phyloP scores from a whole-genome alignment of 2,797 vertebrate genomes.

The Crenichthys baileyi region DNA sequence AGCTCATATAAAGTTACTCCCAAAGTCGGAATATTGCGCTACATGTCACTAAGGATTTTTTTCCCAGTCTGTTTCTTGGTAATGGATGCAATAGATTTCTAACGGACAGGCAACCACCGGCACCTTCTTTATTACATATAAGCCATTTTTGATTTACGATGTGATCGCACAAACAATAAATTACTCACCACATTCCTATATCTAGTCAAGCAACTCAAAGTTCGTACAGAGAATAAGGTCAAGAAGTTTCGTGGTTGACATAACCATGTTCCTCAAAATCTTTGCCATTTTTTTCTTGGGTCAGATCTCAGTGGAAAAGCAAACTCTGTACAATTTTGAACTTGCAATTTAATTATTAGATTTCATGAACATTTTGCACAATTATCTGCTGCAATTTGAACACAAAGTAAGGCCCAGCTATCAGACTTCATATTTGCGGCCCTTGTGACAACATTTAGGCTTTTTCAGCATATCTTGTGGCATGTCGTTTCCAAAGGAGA shows the following conservation, averaged over 20 bases:
- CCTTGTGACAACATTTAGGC: conserved; percentile 67
- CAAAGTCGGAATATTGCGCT: conserved; percentile 21
- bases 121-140: conserved; percentile 17
- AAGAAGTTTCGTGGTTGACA: conserved; percentile 66
- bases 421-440: conserved; percentile 63
- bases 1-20: conserved; percentile 42
- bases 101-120: conserved; percentile 7
- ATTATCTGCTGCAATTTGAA: conserved; percentile 80
- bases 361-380: conserved; percentile 68
- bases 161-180: conserved; percentile 14
- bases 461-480: conserved; percentile 64
- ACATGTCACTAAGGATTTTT: conserved; percentile 31
- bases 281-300: conserved; percentile 48
- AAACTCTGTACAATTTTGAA: conserved; percentile 75
- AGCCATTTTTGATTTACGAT: conserved; percentile 40
- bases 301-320: conserved; percentile 77
- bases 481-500: conserved; percentile 50
- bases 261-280: conserved; percentile 71
- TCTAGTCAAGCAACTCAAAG: conserved; percentile 45
- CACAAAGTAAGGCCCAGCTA: conserved; percentile 70
- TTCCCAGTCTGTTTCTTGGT: conserved; percentile 5
- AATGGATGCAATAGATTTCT: conserved; percentile 19
- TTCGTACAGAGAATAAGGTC: conserved; percentile 54
- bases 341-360: conserved; percentile 85
- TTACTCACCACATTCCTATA: conserved; percentile 48